Conservation (phyloP, 2,888 invertebrate genomes). For the Spicauda simplicius region DNA sequence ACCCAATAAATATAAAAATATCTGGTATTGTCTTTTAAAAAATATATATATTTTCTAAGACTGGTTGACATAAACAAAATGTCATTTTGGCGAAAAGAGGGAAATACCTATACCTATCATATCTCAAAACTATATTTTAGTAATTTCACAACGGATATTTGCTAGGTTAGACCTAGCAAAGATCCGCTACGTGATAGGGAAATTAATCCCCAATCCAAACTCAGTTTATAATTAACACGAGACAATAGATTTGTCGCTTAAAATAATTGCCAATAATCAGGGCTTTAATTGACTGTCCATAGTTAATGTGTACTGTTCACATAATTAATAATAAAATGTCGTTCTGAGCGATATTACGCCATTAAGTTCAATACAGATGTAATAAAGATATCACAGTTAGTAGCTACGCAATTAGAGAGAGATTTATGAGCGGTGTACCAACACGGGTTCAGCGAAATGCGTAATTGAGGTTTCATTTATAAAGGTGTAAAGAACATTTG, state of each 20-base stretch:
- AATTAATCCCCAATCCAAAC: constrained; percentile 10
- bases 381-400: constrained; percentile 70
- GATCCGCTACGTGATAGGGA: constrained; percentile 1
- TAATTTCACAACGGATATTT: no score
- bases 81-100: no score
- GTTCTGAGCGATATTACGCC: constrained; percentile 47
- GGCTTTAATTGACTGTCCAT: constrained; percentile 40
- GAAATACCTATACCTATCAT: no score
- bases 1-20: no score
- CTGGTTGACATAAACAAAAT: no score
- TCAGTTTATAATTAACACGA: not conserved
- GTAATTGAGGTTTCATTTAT: constrained; percentile 52
- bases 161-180: not conserved
- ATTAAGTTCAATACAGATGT: constrained; percentile 66
- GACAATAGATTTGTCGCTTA: constrained; percentile 25
- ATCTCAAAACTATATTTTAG: no score
- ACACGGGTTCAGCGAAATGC: constrained; percentile 51
- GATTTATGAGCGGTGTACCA: constrained; percentile 64
- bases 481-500: constrained; percentile 39
- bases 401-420: constrained; percentile 62
- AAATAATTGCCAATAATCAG: constrained; percentile 28
- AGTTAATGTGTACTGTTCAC: constrained; percentile 39
- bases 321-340: constrained; percentile 50
- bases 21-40: no score
- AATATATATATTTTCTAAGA: no score